A percentile compares a stretch with the other conserved stretches of the same genome.
Evolutionary conservation across 2,888 invertebrate genomes (phyloP).

Genomic region (Dorcus hopei): DNA sequence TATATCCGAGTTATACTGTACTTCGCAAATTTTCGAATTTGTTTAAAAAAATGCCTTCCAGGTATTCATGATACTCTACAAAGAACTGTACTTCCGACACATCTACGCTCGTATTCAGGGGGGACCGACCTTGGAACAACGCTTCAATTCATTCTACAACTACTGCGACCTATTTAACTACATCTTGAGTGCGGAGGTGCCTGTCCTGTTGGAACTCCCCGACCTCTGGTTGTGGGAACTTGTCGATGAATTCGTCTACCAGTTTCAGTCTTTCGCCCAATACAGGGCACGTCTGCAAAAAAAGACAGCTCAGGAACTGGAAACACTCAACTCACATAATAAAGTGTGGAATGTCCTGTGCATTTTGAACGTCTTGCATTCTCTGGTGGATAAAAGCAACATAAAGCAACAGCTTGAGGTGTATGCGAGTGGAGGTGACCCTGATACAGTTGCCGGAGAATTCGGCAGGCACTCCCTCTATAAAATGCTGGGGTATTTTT

Average conservation of each 20-base stretch:
- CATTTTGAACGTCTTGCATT: constrained; percentile 95
- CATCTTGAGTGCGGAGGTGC: constrained; percentile 85
- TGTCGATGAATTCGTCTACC: constrained; percentile 99
- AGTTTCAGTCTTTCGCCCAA: constrained; percentile 89
- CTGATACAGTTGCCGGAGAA: constrained; percentile 91
- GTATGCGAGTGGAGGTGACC: constrained; percentile 82
- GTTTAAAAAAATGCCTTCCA: constrained; percentile 44
- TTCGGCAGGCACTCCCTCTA: constrained; percentile 95
- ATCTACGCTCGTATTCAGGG: constrained; percentile 91
- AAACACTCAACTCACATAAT: constrained; percentile 72
- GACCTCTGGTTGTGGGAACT: constrained; percentile 99
- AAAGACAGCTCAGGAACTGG: constrained; percentile 76
- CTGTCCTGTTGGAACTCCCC: constrained; percentile 86
- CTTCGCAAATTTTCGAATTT: too few species aligned
- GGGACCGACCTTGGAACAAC: constrained; percentile 86
- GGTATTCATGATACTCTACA: constrained; percentile 93
- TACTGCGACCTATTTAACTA: constrained; percentile 98
- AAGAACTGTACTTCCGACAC: constrained; percentile 95
- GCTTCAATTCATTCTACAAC: constrained; percentile 95
- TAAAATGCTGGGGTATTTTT: constrained; percentile 99
- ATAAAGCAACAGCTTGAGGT: constrained; percentile 97
- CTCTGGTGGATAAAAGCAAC: constrained; percentile 95
- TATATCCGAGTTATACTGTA: too few species aligned
- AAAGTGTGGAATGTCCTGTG: constrained; percentile 98
- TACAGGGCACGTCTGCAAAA: constrained; percentile 71